Percentiles rank a stretch among this genome's conserved stretches.
phyloP scores from a whole-genome alignment of 2,888 invertebrate genomes.

The Andrena flavipes region DNA sequence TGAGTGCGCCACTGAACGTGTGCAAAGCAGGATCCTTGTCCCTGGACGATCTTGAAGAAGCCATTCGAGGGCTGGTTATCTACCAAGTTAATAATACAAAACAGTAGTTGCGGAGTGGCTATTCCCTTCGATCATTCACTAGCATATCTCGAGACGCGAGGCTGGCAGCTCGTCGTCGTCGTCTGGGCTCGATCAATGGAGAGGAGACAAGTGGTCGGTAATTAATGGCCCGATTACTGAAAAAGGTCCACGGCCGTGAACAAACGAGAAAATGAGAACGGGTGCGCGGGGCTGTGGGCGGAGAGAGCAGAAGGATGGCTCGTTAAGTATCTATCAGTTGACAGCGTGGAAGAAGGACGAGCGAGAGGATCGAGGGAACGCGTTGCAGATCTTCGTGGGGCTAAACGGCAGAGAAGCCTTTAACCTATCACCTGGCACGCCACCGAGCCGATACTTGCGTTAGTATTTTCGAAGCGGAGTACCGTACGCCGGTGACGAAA shows the following conservation, averaged over 20 bases:
- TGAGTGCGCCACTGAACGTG: too few relatives aligned
- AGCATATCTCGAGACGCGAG: background rate
- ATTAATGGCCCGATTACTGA: constrained; percentile 63
- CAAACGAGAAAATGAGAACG: constrained; percentile 47
- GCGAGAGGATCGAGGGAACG: constrained; percentile 36
- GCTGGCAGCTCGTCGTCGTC: constrained; percentile 1
- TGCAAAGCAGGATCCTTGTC: constrained; percentile 19
- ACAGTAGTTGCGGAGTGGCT: constrained; percentile 16
- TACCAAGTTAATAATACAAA: constrained; percentile 65
- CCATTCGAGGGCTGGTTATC: constrained; percentile 53
- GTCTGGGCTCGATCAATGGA: constrained; percentile 28
- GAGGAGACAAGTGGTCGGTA: constrained; percentile 49
- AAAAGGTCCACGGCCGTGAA: constrained; percentile 42
- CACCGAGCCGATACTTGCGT: constrained; percentile 33
- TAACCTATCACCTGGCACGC: constrained; percentile 69
- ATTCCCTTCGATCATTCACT: constrained; percentile 31
- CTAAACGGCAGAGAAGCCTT: constrained; percentile 53
- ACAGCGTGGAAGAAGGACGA: constrained; percentile 34
- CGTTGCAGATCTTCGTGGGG: constrained; percentile 29
- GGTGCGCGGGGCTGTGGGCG: constrained; percentile 7
- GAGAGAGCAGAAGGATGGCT: constrained; percentile 48
- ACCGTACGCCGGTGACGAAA: constrained; percentile 56
- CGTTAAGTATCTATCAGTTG: constrained; percentile 70
- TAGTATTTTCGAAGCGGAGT: constrained; percentile 54
- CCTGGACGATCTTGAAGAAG: constrained; percentile 60